Percentiles rank a stretch among this genome's conserved stretches.
phyloP scores from a whole-genome alignment of 2,113 vertebrate species.

The Serilophus lunatus region DNA sequence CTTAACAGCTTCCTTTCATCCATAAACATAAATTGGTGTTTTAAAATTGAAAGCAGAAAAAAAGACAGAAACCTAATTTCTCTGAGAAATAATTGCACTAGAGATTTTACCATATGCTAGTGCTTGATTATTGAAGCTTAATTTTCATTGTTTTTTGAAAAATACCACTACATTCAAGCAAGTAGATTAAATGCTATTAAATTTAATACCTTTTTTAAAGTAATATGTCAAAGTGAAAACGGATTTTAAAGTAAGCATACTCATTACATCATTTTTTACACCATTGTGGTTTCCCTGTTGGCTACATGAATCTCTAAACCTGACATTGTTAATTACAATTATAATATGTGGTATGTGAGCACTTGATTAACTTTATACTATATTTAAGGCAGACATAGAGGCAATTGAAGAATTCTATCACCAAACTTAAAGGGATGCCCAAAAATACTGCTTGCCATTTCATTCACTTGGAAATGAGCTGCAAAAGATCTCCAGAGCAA shows the following conservation, averaged over 20 bases:
- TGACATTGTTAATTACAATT: conserved; percentile 55
- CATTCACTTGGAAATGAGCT: conserved; percentile 39
- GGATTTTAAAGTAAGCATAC: conserved; percentile 70
- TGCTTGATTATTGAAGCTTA: conserved; percentile 54
- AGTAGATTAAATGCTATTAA: conserved; percentile 72
- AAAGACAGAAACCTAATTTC: conserved; percentile 19
- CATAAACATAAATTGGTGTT: background rate
- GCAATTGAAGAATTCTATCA: conserved; percentile 18
- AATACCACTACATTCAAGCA: conserved; percentile 52
- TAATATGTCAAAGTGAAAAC: conserved; percentile 68
- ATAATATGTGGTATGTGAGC: conserved; percentile 25
- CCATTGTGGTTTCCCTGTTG: conserved; percentile 54
- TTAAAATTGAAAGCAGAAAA: conserved; percentile 22
- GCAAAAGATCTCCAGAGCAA: background rate
- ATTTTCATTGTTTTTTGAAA: conserved; percentile 57
- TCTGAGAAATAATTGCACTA: conserved; percentile 11
- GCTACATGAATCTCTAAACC: conserved; percentile 46
- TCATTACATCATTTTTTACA: conserved; percentile 65
- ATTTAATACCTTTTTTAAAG: conserved; percentile 68
- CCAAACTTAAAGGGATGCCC: background rate
- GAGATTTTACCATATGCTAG: conserved; percentile 54
- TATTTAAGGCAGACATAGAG: conserved; percentile 46
- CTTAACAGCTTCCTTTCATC: background rate
- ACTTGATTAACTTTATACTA: conserved; percentile 46
- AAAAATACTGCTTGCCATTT: background rate